Base-by-base conservation (phyloP, 2,113 vertebrate genomes). In the Cromileptes altivelis region DNA sequence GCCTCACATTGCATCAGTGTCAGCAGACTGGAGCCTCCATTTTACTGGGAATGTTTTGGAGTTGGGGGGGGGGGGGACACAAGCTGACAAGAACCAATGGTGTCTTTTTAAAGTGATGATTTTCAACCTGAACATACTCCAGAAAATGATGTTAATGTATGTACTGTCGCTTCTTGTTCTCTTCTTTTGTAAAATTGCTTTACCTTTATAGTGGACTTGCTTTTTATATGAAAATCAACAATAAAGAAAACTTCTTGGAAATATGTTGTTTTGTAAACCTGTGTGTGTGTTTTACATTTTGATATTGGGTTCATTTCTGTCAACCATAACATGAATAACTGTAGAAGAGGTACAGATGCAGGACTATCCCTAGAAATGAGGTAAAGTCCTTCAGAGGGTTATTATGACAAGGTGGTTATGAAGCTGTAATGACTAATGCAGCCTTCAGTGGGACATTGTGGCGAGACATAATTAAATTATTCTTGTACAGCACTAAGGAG, bases 181-280 rank as follows among this genome's bases (percentile, higher is more conserved):
- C 37, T 80, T 85, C 47, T 89, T 88, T 89, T 91, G 77, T 91
- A 86, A 60, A 47, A 72, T 70, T 81, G 70, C 56, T 77, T 85
- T 73, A 79, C 58, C 70, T 84, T 84, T 86, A 76, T 76, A 81
- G 82, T 89, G 55, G 45, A 81, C 25, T 85, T n/a, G 1, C 71
- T 84, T 82, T 84, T 84, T 80, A 64, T 81, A 84, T 85, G 30
- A 71, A 79, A 67, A 78, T 61, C 70, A 63, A 78, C 42, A 85
- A 81, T 76, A 87, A 85, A 85, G 58, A 55, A 37, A 58, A 70
- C 49, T 42, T 85, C 67, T 72, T 76, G 70, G 30, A 55, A 76
- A 68, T 33, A 6, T 58, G 8, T 37, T 52, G 9, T n/a, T 75
- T 73, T 72, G 19, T 47, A 11, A 21, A 65, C 4, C 6, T 19